These are phyloP conservation scores for Xestoiulus laeticollis DNA, from an alignment of 2,888 invertebrate genomes.

Conservation along the genomic window DNA sequence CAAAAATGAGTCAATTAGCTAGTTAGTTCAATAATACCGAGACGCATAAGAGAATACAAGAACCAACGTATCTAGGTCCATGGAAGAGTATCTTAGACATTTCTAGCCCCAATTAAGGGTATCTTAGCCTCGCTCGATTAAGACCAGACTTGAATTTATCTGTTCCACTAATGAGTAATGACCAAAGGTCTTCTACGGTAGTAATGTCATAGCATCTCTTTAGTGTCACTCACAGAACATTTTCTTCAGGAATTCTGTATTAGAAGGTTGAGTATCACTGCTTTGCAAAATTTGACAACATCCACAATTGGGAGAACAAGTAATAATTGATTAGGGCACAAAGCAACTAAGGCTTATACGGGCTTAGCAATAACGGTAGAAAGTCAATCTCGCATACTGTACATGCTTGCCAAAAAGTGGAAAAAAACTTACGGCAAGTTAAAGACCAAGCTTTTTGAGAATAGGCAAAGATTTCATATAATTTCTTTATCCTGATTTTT, in stretches of 20 bases:
- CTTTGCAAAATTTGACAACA: not conserved
- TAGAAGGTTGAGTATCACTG: slow-evolving; percentile 7
- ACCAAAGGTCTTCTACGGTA: too few species aligned
- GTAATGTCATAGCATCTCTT: too few species aligned
- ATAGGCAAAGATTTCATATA: not conserved
- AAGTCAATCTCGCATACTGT: not conserved
- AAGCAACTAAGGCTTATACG: not conserved
- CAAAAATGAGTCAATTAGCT: too few species aligned
- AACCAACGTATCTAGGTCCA: not conserved
- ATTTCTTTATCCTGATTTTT: not conserved
- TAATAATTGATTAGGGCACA: not conserved
- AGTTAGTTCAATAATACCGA: not conserved
- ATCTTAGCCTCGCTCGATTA: not conserved
- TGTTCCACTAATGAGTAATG: not conserved
- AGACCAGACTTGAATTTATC: not conserved
- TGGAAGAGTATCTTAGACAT: not conserved
- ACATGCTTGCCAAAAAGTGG: not conserved
- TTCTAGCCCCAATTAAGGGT: not conserved
- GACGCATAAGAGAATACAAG: not conserved
- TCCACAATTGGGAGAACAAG: not conserved
- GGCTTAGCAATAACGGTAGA: not conserved
- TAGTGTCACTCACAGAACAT: not conserved
- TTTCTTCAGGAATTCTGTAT: not conserved
- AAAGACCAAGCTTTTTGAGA: not conserved
- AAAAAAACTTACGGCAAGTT: not conserved